Base-by-base conservation (phyloP, 2,888 invertebrate species). In the Callimorpha dominula region DNA sequence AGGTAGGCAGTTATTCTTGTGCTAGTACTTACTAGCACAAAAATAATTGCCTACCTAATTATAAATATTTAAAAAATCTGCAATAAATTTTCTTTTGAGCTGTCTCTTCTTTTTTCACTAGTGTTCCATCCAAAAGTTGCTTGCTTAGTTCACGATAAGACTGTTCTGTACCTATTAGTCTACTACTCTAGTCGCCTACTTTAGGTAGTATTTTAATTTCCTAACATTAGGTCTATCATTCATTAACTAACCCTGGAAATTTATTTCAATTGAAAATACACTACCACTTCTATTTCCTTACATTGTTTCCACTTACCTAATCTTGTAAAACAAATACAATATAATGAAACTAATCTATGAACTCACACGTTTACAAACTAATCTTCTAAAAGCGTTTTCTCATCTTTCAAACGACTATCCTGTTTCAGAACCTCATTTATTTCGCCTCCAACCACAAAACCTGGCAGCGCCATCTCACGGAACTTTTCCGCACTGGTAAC, bases 391-490 rank as follows among this genome's bases (percentile, higher is more conserved):
- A 90, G 89, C 88, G 83, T 88, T 89, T 88, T 80, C 84, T 90
- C 90, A 86, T 88, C 89, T 90, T 90, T 89, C 88, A 86, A 87
- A 88, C 85, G 81, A 81, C 84, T 86, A 83, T 88, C 83, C 73
- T 81, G 78, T 87, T 88, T 82, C 82, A 78, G 69, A 81, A 54
- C 74, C 71, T 76, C 81, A 81, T 81, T 79, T 85, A 82, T 85
- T 86, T 82, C 70, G 76, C 72, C 77, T 81, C 78, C 75, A 84
- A 91, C 91, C 91, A 84, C 90, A 90, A 86, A 78, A 77, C 78
- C 88, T 20, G 66, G 77, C 89, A 86, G 72, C 90, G 94, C 92
- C 95, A 95, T 94, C 95, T 95, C 81, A 75, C 84, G 85, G 76
- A 72, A 73, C 76, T 84, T 84, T 81, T 75, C 75, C 63, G 84